Conservation (phyloP, 1,140 invertebrate genomes). For the Lucilia sericata region DNA sequence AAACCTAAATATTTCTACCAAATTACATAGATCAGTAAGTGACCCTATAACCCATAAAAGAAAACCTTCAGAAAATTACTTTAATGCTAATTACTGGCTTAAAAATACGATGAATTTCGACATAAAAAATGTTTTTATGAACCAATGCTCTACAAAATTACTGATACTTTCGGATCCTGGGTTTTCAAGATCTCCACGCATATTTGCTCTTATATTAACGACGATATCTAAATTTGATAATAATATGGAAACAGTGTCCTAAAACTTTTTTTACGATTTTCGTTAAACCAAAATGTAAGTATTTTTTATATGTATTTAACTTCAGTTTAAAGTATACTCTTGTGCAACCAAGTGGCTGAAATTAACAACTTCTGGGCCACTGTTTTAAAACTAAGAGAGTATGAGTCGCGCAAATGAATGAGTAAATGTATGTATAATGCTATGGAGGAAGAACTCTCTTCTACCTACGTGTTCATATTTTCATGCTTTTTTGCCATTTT, state of each 20-base stretch:
- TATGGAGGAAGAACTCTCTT: background rate
- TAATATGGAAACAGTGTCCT: background rate
- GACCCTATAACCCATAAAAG: too few relatives aligned
- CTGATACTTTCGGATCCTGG: too few relatives aligned
- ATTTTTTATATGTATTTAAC: conserved; percentile 5
- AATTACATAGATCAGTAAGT: too few relatives aligned
- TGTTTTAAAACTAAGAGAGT: background rate
- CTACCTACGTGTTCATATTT: background rate
- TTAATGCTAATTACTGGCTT: too few relatives aligned
- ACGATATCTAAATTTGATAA: too few relatives aligned
- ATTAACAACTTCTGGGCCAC: conserved; percentile 28
- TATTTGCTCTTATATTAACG: too few relatives aligned
- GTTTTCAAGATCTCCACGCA: too few relatives aligned
- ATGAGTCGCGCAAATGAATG: background rate
- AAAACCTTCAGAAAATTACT: too few relatives aligned
- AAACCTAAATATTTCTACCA: too few relatives aligned
- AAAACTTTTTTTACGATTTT: background rate
- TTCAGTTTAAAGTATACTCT: conserved; percentile 5
- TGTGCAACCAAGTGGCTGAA: conserved; percentile 30
- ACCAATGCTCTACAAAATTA: too few relatives aligned
- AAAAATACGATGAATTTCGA: too few relatives aligned
- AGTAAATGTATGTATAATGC: background rate
- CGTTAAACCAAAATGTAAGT: background rate
- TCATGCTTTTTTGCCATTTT: background rate
- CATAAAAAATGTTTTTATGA: too few relatives aligned